A percentile compares a stretch with the other conserved stretches of the same genome.
phyloP scores from a whole-genome alignment of 64 coral and sea anemone genomes.

The Porites australiensis region DNA sequence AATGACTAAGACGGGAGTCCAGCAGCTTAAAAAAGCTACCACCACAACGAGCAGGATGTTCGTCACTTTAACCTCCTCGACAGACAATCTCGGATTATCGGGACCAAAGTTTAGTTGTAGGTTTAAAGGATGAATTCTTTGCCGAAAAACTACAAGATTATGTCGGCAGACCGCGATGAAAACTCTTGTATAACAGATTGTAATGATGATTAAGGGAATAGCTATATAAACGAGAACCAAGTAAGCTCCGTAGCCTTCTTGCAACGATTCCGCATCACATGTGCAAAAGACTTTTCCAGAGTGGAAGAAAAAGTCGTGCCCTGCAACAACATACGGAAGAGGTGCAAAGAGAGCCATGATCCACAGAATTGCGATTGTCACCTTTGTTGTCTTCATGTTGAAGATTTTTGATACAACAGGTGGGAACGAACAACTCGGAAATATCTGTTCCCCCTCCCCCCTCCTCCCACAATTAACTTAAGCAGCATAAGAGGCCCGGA shows the following conservation, averaged over 20 bases:
- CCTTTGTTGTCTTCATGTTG: constrained; percentile 57
- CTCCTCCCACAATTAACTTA: no score
- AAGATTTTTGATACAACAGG: constrained; percentile 46
- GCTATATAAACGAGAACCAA: constrained; percentile 51
- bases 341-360: constrained; percentile 59
- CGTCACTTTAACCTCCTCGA: constrained; percentile 35
- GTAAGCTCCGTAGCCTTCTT: constrained; percentile 36
- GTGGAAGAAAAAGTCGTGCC: constrained; percentile 68
- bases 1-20: constrained; percentile 37
- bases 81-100: background rate
- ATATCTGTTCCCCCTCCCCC: constrained; percentile 82
- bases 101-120: background rate
- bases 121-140: background rate
- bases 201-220: constrained; percentile 54
- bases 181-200: constrained; percentile 64
- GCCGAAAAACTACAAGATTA: background rate
- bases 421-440: constrained; percentile 28
- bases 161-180: constrained; percentile 53
- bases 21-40: constrained; percentile 21
- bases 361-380: constrained; percentile 57
- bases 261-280: constrained; percentile 11
- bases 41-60: constrained; percentile 5
- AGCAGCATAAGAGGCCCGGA: no score
- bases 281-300: constrained; percentile 66
- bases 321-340: constrained; percentile 41